Evolutionary conservation across 2,888 invertebrate genomes (phyloP).

Genomic region (Caenorhabditis auriculariae): DNA sequence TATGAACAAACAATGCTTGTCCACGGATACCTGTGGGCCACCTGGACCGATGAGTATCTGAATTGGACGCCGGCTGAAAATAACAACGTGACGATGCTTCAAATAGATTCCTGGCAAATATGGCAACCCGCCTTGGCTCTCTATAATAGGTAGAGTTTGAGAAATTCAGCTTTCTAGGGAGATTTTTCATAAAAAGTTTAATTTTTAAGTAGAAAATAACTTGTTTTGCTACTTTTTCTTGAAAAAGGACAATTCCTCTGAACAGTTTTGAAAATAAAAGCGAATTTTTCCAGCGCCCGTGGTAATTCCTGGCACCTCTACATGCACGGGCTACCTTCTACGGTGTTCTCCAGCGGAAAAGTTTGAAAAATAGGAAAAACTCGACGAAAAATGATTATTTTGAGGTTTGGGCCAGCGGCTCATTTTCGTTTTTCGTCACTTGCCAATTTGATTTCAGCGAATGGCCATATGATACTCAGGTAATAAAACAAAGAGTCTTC

Average conservation of each 20-base stretch:
- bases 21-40: conserved; percentile 56
- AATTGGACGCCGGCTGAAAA: conserved; percentile 46
- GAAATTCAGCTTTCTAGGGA: neutral
- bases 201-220: too few relatives aligned
- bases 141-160: conserved; percentile 46
- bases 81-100: conserved; percentile 41
- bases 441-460: conserved; percentile 59
- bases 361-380: too few relatives aligned
- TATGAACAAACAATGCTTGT: conserved; percentile 59
- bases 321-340: conserved; percentile 55
- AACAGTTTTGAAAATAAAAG: too few relatives aligned
- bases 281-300: conserved; percentile 38
- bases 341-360: conserved; percentile 42
- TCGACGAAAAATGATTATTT: too few relatives aligned
- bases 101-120: conserved; percentile 49
- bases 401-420: conserved; percentile 45
- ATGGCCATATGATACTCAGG: conserved; percentile 59
- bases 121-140: conserved; percentile 62
- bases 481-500: conserved; percentile 5
- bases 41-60: conserved; percentile 60
- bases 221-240: neutral
- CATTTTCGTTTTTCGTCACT: conserved; percentile 60
- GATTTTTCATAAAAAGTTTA: too few relatives aligned
- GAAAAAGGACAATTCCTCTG: neutral
- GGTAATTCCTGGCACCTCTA: conserved; percentile 60